Conservation (phyloP, 1,140 invertebrate species). For the Amphibalanus amphitrite region DNA sequence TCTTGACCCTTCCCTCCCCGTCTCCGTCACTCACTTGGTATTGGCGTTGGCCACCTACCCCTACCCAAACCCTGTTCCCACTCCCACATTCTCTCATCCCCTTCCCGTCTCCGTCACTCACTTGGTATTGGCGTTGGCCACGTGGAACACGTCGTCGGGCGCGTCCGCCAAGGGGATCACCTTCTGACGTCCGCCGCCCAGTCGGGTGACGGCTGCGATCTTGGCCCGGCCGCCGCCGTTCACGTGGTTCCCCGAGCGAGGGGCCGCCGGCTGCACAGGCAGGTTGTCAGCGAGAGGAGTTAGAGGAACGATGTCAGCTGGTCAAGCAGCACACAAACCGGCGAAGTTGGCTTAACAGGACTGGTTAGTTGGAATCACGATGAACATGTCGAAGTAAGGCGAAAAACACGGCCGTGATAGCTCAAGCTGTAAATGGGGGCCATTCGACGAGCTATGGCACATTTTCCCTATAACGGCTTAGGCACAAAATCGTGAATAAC, state of each 20-base stretch:
- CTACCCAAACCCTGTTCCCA: too few relatives aligned
- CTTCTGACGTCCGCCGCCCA: slow-evolving; percentile 50
- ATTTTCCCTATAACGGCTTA: too few relatives aligned
- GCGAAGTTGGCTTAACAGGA: too few relatives aligned
- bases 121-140: slow-evolving; percentile 75
- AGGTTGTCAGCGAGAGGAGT: too few relatives aligned
- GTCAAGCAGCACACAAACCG: too few relatives aligned
- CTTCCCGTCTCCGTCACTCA: slow-evolving; percentile 33
- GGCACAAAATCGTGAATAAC: too few relatives aligned
- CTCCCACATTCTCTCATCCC: not conserved
- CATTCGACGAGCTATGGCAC: too few relatives aligned
- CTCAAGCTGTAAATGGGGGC: too few relatives aligned
- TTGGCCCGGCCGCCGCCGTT: slow-evolving; percentile 41
- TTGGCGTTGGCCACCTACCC: slow-evolving; percentile 66
- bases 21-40: slow-evolving; percentile 52
- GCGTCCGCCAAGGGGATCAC: slow-evolving; percentile 96
- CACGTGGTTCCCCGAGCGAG: not conserved
- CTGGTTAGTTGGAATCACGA: too few relatives aligned
- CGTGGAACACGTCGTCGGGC: slow-evolving; percentile 90
- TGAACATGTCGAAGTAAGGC: too few relatives aligned
- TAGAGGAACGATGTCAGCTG: too few relatives aligned
- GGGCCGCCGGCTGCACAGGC: not conserved
- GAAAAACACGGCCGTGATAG: too few relatives aligned
- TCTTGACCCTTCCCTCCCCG: slow-evolving; percentile 3
- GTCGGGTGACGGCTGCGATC: slow-evolving; percentile 41